Evolutionary conservation across 2,113 vertebrate genomes (phyloP).

Genomic region (Fukomys damarensis): DNA sequence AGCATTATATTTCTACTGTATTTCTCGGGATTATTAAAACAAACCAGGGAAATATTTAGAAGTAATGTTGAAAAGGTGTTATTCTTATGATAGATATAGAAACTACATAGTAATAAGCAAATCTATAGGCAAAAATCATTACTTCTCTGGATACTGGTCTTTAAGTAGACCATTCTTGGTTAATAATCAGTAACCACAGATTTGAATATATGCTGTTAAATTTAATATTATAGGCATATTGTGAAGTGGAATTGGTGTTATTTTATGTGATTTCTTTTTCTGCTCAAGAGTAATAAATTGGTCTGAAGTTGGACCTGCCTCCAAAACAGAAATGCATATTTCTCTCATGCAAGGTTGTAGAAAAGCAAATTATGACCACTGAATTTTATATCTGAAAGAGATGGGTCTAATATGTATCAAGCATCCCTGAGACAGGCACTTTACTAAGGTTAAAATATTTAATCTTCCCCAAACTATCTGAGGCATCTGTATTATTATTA

Average conservation of each 20-base stretch:
- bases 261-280: constrained; percentile 36
- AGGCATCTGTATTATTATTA: background rate
- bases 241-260: constrained; percentile 32
- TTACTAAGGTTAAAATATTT: background rate
- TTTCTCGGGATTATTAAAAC: background rate
- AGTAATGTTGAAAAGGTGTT: background rate
- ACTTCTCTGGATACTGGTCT: constrained; percentile 2
- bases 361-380: background rate
- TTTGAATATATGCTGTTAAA: constrained; percentile 64
- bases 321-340: background rate
- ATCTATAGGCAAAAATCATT: constrained; percentile 18
- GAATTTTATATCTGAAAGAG: constrained; percentile 8
- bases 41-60: background rate
- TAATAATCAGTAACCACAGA: constrained; percentile 81
- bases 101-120: background rate
- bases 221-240: constrained; percentile 25
- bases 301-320: background rate
- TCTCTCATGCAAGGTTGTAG: background rate
- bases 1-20: background rate
- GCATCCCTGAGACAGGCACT: background rate
- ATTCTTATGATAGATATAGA: background rate
- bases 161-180: constrained; percentile 53
- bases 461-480: background rate
- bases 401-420: background rate
- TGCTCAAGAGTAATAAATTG: background rate